Conservation (phyloP, 2,797 vertebrate species). For the Siniperca scherzeri region DNA sequence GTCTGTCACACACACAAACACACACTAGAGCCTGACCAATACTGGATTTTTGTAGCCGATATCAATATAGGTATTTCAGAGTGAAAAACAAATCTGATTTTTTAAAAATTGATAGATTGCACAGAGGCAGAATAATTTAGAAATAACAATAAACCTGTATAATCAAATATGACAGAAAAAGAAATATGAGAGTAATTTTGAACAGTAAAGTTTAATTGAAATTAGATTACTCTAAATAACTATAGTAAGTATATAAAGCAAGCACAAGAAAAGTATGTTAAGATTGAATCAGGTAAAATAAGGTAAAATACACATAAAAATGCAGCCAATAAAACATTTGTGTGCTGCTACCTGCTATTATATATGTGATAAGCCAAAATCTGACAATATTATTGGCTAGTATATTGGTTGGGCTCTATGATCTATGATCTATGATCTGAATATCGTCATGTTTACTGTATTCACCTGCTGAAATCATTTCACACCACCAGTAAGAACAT, state of each 20-base stretch:
- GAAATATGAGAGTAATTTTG: not conserved
- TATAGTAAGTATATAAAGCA: not conserved
- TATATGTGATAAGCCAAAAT: not conserved
- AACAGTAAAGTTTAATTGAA: not conserved
- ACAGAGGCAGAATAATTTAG: not conserved
- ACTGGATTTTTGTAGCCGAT: not conserved
- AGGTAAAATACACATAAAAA: not conserved
- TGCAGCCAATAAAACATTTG: not conserved
- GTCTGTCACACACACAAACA: not conserved
- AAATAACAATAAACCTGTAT: constrained; percentile 1
- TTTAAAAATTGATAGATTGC: not conserved
- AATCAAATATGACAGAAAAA: not conserved
- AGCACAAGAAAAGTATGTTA: not conserved
- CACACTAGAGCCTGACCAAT: not conserved
- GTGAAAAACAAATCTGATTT: not conserved
- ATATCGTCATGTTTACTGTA: not conserved
- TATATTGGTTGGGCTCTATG: not conserved
- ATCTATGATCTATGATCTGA: no score
- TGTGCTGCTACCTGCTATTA: not conserved
- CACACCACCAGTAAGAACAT: constrained; percentile 8
- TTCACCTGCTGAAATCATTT: constrained; percentile 21
- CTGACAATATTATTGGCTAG: not conserved
- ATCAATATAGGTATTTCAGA: not conserved
- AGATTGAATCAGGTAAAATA: not conserved
- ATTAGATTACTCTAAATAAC: not conserved